These are phyloP conservation scores for Sapayoa aenigma DNA, from an alignment of 2,113 vertebrate species.

Conservation along the genomic window DNA sequence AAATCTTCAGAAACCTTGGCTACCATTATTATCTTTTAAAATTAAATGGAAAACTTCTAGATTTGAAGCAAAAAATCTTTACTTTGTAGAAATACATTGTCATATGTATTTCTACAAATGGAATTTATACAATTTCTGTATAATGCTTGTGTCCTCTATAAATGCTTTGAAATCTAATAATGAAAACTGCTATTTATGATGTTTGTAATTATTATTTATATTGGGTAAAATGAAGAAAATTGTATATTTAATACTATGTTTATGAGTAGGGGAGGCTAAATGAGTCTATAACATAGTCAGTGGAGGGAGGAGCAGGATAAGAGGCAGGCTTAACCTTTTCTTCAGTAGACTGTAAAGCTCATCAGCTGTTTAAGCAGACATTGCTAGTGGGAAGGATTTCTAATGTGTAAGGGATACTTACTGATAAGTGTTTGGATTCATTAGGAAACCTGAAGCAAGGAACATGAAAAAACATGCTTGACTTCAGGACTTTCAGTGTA, in stretches of 20 bases:
- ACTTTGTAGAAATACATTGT: background rate
- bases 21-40: background rate
- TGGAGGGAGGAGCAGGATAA: background rate
- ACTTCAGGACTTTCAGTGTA: background rate
- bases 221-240: background rate
- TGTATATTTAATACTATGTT: background rate
- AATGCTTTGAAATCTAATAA: background rate
- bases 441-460: background rate
- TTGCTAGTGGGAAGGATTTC: conserved; percentile 21
- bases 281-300: background rate
- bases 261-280: background rate
- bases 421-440: background rate
- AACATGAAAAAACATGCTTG: background rate
- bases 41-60: background rate
- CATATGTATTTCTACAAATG: background rate
- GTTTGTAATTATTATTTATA: background rate
- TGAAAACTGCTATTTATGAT: background rate
- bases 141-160: background rate
- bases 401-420: conserved; percentile 7
- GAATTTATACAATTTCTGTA: background rate
- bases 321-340: conserved; percentile 14
- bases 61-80: background rate
- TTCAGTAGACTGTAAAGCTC: background rate
- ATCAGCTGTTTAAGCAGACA: conserved; percentile 44
- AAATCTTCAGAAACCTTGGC: background rate